These are phyloP conservation scores for Poecilia velifera DNA, from an alignment of 2,797 vertebrate species.

Conservation along the genomic window DNA sequence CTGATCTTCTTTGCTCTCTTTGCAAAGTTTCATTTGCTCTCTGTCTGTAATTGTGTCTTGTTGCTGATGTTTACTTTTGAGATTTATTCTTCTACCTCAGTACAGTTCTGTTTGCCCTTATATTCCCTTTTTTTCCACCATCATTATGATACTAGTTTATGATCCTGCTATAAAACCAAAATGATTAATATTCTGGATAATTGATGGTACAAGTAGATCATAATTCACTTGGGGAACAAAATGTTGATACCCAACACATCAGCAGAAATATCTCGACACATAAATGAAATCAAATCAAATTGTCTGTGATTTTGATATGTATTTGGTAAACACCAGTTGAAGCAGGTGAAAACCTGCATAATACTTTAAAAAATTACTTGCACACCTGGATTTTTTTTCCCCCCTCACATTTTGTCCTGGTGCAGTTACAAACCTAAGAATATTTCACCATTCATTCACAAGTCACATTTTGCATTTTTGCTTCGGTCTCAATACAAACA, in stretches of 20 bases:
- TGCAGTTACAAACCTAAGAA: background rate
- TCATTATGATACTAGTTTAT: too few relatives aligned
- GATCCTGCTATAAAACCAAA: background rate
- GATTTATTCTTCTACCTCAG: background rate
- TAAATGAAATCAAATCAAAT: background rate
- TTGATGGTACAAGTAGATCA: background rate
- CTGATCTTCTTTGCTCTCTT: slow-evolving; percentile 8
- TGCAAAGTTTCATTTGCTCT: slow-evolving; percentile 3
- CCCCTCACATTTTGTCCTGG: background rate
- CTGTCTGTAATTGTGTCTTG: background rate
- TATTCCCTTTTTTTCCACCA: background rate
- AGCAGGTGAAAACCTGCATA: background rate
- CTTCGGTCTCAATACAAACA: background rate
- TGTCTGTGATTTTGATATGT: background rate
- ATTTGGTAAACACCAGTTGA: background rate
- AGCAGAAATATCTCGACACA: background rate
- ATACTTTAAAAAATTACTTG: background rate
- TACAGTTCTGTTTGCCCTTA: background rate
- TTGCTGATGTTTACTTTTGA: background rate
- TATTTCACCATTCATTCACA: background rate
- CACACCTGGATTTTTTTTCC: background rate
- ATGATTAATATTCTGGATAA: background rate
- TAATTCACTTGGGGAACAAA: background rate
- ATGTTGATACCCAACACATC: background rate
- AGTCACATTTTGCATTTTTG: background rate